A percentile compares a stretch with the other conserved stretches of the same genome.
Conservation (phyloP, 2,113 vertebrate genomes). For the Ciconia maguari region DNA sequence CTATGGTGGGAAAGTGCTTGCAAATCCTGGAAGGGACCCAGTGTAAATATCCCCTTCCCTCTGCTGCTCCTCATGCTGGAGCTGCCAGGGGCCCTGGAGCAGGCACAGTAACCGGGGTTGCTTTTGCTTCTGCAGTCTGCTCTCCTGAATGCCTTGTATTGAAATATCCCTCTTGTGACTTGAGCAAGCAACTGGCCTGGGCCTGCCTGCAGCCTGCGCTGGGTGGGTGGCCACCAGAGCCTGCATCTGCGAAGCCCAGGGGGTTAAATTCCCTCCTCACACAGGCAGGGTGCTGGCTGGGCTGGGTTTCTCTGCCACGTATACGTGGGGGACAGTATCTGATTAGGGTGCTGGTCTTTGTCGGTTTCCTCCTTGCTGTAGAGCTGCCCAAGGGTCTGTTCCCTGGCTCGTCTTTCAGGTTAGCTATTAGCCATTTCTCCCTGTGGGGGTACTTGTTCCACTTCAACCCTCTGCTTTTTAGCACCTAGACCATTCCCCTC, state of each 20-base stretch:
- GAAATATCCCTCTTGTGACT: neutral
- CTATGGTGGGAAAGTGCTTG: conserved; percentile 13
- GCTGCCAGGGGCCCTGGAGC: neutral
- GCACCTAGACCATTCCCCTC: neutral
- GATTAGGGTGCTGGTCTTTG: neutral
- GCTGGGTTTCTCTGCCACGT: neutral
- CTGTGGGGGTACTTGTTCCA: neutral
- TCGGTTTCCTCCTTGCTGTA: neutral
- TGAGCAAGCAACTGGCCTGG: neutral
- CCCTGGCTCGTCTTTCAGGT: neutral
- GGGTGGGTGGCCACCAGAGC: neutral
- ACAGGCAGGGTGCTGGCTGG: neutral
- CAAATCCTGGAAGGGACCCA: conserved; percentile 27
- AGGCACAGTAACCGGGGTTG: neutral
- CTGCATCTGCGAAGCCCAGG: neutral
- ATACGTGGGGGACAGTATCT: neutral
- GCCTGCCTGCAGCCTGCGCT: neutral
- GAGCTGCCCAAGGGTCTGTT: neutral
- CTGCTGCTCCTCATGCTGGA: neutral
- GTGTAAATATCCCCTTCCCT: conserved; percentile 45
- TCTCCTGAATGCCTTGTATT: neutral
- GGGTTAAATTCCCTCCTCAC: neutral
- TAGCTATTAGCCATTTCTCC: neutral
- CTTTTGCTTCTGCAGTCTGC: neutral
- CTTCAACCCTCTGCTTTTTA: neutral